Evolutionary conservation across 2,888 invertebrate genomes (phyloP).

Genomic region (Petrolisthes manimaculis): DNA sequence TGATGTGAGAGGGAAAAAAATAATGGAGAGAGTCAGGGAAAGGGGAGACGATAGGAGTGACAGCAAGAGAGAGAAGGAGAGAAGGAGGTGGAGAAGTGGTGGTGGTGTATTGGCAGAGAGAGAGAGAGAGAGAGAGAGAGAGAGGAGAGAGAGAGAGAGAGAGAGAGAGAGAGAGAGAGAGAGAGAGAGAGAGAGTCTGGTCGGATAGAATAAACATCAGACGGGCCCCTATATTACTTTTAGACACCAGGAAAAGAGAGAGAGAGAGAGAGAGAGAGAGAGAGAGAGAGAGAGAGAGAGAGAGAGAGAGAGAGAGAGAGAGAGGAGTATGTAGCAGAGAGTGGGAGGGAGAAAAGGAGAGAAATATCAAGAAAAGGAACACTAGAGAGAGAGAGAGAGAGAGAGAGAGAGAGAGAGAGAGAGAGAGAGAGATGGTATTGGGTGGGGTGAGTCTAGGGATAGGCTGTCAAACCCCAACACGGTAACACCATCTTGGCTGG

Average conservation of each 20-base stretch:
- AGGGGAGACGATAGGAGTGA: background rate
- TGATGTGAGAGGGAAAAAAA: background rate
- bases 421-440: slow-evolving; percentile 16
- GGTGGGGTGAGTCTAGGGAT: background rate
- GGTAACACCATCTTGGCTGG: slow-evolving; percentile 18
- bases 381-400: background rate
- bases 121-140: background rate
- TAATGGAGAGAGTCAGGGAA: background rate
- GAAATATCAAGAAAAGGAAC: background rate
- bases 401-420: background rate
- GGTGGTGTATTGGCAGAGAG: too few species aligned
- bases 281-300: background rate
- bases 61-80: background rate
- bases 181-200: too few species aligned
- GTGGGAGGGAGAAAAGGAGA: background rate
- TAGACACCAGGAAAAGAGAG: background rate
- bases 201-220: too few species aligned
- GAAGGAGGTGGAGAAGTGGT: background rate
- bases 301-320: background rate
- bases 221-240: too few species aligned
- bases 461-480: slow-evolving; percentile 2
- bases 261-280: background rate
- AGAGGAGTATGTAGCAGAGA: background rate
- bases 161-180: too few species aligned
- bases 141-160: too few species aligned